These are phyloP conservation scores for Epistrophella euchroma DNA, from an alignment of 2,888 invertebrate species.

Conservation along the genomic window DNA sequence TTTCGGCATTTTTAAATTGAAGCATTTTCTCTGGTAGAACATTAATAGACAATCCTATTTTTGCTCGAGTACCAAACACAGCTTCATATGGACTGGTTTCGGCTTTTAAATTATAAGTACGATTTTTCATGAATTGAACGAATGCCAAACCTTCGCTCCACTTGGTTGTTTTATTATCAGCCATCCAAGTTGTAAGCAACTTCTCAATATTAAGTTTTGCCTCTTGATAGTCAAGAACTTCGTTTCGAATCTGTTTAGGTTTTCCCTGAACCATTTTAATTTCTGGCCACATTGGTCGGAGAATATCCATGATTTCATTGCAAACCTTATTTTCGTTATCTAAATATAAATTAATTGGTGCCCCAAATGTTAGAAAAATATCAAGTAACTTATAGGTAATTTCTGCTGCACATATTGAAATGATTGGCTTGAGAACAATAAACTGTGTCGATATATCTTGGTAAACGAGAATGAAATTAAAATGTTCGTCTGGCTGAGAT, in stretches of 20 bases:
- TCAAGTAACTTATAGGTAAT: not conserved
- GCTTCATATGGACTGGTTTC: slow-evolving; percentile 71
- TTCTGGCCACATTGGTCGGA: slow-evolving; percentile 71
- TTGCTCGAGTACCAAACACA: not conserved
- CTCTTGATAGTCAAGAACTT: not conserved
- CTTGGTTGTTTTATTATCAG: slow-evolving; percentile 5
- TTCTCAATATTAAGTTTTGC: slow-evolving; percentile 15
- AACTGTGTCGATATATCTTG: not conserved
- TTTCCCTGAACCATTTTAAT: slow-evolving; percentile 84
- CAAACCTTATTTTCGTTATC: not conserved
- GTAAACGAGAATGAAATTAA: not conserved
- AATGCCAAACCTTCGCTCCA: slow-evolving; percentile 15
- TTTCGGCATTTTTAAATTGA: not conserved
- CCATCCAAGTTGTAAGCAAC: slow-evolving; percentile 11
- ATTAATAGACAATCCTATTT: not conserved
- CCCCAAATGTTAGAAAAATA: slow-evolving; percentile 1
- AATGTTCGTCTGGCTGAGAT: not conserved
- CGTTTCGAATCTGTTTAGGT: not conserved
- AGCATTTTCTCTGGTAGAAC: not conserved
- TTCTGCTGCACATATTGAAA: not conserved
- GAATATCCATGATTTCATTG: not conserved
- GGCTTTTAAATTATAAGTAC: slow-evolving; percentile 80
- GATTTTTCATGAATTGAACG: slow-evolving; percentile 81
- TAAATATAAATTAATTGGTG: slow-evolving; percentile 4
- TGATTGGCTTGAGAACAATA: slow-evolving; percentile 1